Evolutionary conservation across 2,888 invertebrate genomes (phyloP).

Genomic region (Strigamia maritima): DNA sequence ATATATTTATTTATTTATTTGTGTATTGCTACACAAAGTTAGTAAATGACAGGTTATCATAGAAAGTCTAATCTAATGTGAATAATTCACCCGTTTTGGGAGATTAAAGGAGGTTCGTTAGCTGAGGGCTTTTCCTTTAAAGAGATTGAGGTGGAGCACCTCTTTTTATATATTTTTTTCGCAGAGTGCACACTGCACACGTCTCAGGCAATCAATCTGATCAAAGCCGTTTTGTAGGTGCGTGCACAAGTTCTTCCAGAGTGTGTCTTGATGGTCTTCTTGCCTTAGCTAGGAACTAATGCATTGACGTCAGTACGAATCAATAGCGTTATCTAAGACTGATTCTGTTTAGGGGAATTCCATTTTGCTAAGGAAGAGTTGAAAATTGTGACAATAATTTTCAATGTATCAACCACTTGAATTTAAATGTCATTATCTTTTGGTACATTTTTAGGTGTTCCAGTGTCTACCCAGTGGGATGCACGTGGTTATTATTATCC

Average conservation of each 20-base stretch:
- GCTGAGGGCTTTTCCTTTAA: conserved; percentile 7
- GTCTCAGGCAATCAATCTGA: conserved; percentile 28
- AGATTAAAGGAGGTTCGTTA: conserved; percentile 15
- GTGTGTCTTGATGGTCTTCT: conserved; percentile 21
- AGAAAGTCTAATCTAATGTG: neutral
- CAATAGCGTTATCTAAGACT: conserved; percentile 17
- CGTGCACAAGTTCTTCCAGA: conserved; percentile 31
- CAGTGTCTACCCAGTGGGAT: conserved; percentile 96
- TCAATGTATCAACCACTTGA: neutral
- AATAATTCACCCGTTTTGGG: conserved; percentile 6
- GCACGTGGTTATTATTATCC: conserved; percentile 94
- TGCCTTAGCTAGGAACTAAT: conserved; percentile 9
- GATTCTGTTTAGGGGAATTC: conserved; percentile 20
- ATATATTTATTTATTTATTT: neutral
- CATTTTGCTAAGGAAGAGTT: neutral
- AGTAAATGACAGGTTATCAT: neutral
- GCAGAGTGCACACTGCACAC: conserved; percentile 4
- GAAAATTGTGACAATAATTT: neutral
- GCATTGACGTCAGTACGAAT: conserved; percentile 13
- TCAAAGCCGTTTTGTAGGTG: conserved; percentile 34
- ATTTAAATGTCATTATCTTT: neutral
- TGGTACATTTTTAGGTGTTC: conserved; percentile 60
- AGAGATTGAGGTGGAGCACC: conserved; percentile 1
- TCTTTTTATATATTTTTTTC: neutral
- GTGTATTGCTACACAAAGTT: neutral